Conservation (phyloP, 2,113 vertebrate genomes). For the Rhodinocichla rosea region DNA sequence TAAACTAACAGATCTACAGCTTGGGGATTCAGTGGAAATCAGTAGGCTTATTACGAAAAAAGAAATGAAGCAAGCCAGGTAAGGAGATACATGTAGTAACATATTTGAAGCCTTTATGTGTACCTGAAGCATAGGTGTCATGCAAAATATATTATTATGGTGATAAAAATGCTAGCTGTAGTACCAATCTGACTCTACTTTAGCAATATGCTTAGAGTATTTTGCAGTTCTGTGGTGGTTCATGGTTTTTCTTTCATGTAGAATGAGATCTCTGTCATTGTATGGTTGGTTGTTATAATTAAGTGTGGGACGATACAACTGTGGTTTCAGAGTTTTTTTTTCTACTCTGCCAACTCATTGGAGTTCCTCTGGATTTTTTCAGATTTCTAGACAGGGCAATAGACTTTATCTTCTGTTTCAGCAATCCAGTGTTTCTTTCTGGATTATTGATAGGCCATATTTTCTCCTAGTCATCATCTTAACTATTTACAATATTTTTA, state of each 20-base stretch:
- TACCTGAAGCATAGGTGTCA: not conserved
- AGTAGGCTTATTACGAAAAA: constrained; percentile 91
- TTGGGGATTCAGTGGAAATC: constrained; percentile 94
- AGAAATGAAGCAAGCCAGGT: constrained; percentile 92
- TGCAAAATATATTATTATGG: not conserved
- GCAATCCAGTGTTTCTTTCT: not conserved
- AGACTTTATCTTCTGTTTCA: not conserved
- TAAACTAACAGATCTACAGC: constrained; percentile 92
- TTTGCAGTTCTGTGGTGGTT: not conserved
- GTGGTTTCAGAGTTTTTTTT: not conserved
- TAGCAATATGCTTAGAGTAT: not conserved
- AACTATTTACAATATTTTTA: not conserved
- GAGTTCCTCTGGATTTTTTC: not conserved
- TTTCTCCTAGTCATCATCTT: not conserved
- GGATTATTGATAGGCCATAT: not conserved
- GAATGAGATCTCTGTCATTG: not conserved
- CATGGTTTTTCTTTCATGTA: not conserved
- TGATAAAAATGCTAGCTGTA: not conserved
- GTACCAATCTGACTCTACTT: not conserved
- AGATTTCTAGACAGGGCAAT: not conserved
- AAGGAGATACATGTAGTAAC: not conserved
- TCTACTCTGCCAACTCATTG: not conserved
- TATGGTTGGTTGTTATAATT: not conserved
- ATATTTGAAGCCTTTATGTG: not conserved
- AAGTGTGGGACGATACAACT: not conserved